Evolutionary conservation across 2,797 vertebrate genomes (phyloP).

Genomic region (Etheostoma nigrum): DNA sequence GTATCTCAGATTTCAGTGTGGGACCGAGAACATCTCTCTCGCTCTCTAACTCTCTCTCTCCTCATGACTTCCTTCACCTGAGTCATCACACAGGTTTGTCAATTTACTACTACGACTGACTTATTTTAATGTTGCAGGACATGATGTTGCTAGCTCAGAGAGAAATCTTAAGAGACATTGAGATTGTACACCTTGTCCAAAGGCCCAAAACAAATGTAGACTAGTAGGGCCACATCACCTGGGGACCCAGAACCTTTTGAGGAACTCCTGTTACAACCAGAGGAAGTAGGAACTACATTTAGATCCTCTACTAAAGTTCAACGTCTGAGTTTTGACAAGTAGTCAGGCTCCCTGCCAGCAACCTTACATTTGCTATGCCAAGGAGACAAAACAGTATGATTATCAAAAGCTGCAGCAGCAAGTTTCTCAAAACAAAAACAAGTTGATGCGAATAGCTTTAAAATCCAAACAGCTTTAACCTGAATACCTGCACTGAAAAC

Average conservation of each 20-base stretch:
- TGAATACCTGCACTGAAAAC: neutral
- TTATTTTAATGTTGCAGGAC: conserved; percentile 15
- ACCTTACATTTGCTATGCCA: neutral
- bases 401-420: neutral
- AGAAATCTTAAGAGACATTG: too few relatives aligned
- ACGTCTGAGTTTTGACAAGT: too few relatives aligned
- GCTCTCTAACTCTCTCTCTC: neutral
- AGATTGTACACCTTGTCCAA: neutral
- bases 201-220: neutral
- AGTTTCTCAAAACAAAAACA: neutral
- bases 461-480: neutral
- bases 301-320: neutral
- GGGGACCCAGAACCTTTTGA: neutral
- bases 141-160: conserved; percentile 6
- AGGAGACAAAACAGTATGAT: conserved; percentile 6
- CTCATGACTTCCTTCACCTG: conserved; percentile 24
- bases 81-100: conserved; percentile 30
- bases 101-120: conserved; percentile 32
- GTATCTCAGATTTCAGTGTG: conserved; percentile 74
- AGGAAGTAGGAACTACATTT: conserved; percentile 3
- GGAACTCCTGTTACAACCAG: neutral
- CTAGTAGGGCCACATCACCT: neutral
- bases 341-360: neutral
- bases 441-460: neutral
- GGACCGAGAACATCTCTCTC: conserved; percentile 27